Evolutionary conservation across 2,888 invertebrate genomes (phyloP).

Genomic region (Lithosia quadra): DNA sequence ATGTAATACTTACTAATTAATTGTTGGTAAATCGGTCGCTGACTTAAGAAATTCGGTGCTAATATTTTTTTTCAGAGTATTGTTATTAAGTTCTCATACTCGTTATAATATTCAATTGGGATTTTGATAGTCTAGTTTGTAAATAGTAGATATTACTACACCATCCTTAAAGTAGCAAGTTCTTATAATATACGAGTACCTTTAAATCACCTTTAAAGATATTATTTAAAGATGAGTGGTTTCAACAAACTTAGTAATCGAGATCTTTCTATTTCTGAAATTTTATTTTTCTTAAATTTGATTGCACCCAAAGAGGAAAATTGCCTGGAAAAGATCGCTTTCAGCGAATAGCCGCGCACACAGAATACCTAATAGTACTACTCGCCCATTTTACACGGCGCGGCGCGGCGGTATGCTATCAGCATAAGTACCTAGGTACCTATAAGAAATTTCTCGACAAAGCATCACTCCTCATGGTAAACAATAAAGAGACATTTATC

Average conservation of each 20-base stretch:
- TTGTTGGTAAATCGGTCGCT: not conserved
- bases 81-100: not conserved
- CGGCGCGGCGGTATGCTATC: too few species aligned
- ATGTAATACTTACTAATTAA: not conserved
- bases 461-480: not conserved
- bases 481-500: not conserved
- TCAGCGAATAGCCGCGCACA: not conserved
- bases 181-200: too few species aligned
- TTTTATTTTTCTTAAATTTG: not conserved
- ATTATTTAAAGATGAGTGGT: not conserved
- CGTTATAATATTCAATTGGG: not conserved
- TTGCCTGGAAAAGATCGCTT: not conserved
- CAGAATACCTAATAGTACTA: too few species aligned
- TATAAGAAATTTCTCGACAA: not conserved
- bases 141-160: too few species aligned
- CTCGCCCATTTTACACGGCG: too few species aligned
- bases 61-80: not conserved
- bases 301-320: not conserved
- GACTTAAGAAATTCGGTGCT: not conserved
- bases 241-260: not conserved
- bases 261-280: not conserved
- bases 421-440: too few species aligned
- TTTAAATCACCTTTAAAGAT: too few species aligned
- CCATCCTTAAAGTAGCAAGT: too few species aligned
- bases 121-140: not conserved